These are phyloP conservation scores for Corapipo altera DNA, from an alignment of 2,113 vertebrate genomes.

Conservation along the genomic window DNA sequence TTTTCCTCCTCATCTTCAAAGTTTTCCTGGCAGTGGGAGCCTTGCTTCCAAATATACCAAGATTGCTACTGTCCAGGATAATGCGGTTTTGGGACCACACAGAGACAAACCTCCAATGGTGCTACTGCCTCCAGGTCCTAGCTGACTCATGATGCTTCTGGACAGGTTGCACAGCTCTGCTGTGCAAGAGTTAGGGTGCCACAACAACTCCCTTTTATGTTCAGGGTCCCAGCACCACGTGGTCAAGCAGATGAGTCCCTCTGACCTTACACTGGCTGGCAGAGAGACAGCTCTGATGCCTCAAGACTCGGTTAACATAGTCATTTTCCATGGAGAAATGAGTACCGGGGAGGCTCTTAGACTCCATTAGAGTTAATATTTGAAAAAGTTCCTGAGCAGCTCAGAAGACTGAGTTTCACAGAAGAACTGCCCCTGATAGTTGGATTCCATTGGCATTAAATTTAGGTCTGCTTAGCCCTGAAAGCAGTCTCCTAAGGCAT, in stretches of 20 bases:
- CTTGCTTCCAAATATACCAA: background rate
- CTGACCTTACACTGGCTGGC: background rate
- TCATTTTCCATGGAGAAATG: background rate
- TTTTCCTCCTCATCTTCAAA: background rate
- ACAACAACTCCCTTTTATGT: accelerated
- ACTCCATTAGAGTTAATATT: background rate
- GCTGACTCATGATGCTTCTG: background rate
- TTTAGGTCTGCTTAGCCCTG: background rate
- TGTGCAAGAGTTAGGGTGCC: accelerated
- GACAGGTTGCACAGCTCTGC: background rate
- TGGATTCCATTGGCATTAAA: background rate
- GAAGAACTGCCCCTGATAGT: background rate
- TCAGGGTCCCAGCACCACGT: accelerated
- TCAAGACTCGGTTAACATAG: background rate
- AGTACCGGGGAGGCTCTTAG: background rate
- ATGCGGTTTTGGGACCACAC: background rate
- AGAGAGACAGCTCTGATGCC: background rate
- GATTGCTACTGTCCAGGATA: background rate
- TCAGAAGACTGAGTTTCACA: background rate
- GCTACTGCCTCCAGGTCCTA: background rate
- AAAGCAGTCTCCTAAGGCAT: background rate
- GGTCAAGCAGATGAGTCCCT: accelerated
- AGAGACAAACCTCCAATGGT: background rate
- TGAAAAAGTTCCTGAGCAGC: background rate
- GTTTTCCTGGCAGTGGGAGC: background rate